These are phyloP conservation scores for Heliconius cydno DNA, from an alignment of 2,888 invertebrate species.

Conservation along the genomic window DNA sequence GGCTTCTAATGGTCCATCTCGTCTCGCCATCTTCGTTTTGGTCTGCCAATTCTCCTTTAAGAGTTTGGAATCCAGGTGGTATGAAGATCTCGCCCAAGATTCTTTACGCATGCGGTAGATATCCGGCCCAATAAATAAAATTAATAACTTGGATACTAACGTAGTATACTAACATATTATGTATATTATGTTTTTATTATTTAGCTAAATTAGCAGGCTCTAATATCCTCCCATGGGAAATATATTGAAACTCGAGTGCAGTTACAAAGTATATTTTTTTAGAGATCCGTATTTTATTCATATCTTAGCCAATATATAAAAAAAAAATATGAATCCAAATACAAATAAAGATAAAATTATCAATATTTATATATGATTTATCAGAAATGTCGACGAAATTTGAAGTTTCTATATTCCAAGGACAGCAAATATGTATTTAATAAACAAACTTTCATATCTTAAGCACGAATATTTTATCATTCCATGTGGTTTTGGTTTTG, in stretches of 20 bases:
- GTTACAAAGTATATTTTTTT: conserved; percentile 57
- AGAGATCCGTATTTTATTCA: conserved; percentile 52
- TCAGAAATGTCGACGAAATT: conserved; percentile 9
- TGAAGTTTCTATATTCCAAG: conserved; percentile 14
- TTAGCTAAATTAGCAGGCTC: conserved; percentile 46
- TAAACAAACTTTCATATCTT: conserved; percentile 27
- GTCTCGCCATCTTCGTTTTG: no score
- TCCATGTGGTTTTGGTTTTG: background rate
- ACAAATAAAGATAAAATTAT: conserved; percentile 25
- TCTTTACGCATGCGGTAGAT: no score
- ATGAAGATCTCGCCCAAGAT: no score
- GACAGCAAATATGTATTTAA: conserved; percentile 21
- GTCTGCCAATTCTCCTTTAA: no score
- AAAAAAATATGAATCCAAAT: conserved; percentile 9
- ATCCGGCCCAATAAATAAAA: no score
- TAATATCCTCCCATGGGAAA: conserved; percentile 70
- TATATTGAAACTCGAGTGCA: conserved; percentile 69
- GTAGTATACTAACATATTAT: conserved; percentile 22
- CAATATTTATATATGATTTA: conserved; percentile 2
- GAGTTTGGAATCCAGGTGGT: no score
- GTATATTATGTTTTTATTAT: conserved; percentile 49
- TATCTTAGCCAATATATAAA: background rate
- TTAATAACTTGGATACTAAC: background rate
- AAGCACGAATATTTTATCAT: background rate
- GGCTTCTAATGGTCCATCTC: no score